These are phyloP conservation scores for Caenorhabditis inopinata DNA, from an alignment of 1,140 invertebrate genomes.

Conservation along the genomic window DNA sequence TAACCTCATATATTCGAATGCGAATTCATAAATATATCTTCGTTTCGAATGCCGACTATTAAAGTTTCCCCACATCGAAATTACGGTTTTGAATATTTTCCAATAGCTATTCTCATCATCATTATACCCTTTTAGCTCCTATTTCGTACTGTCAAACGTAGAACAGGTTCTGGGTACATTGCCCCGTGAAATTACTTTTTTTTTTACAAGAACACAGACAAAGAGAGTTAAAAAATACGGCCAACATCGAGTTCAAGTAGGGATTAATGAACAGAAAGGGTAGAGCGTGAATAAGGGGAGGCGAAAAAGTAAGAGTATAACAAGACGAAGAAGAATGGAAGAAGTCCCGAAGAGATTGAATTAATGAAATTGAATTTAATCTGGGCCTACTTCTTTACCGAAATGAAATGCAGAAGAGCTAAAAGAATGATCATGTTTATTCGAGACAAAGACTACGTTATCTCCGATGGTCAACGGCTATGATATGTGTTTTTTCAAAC, in stretches of 20 bases:
- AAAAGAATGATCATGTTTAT: slow-evolving; percentile 15
- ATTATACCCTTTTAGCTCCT: neutral
- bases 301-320: slow-evolving; percentile 22
- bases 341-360: slow-evolving; percentile 10
- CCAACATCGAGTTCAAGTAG: slow-evolving; percentile 18
- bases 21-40: too few relatives aligned
- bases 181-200: neutral
- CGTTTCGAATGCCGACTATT: too few relatives aligned
- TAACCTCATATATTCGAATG: too few relatives aligned
- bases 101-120: neutral
- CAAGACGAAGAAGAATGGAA: slow-evolving; percentile 13
- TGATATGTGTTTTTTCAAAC: slow-evolving; percentile 20
- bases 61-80: neutral
- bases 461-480: neutral
- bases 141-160: neutral
- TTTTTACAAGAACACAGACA: neutral
- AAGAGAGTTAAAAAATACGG: neutral
- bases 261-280: slow-evolving; percentile 3
- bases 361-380: slow-evolving; percentile 27
- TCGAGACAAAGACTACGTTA: neutral
- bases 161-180: neutral
- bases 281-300: neutral
- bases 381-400: neutral
- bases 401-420: slow-evolving; percentile 4
- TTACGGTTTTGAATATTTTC: neutral